Base-by-base conservation (phyloP, 2,797 vertebrate genomes). In the Cercopithecus petaurista region DNA sequence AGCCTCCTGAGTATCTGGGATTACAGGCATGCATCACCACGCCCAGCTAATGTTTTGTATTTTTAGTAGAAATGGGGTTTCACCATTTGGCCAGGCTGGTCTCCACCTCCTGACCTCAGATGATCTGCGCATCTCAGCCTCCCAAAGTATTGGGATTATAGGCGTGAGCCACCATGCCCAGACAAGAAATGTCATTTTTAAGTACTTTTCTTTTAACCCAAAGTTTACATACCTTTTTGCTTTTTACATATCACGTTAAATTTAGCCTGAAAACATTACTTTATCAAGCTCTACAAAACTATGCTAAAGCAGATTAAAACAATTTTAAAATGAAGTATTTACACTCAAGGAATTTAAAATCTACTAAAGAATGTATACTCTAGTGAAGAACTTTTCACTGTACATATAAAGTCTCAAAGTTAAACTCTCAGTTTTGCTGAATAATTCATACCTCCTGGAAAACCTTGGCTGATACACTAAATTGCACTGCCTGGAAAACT, bases 261-360 rank as follows among this genome's bases (percentile, higher is more conserved):
- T 81, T 93, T 95, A 39, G 33, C 21, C 52, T 77, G n/a, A 39
- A 92, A 82, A n/a, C 28, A 61, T n/a, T 88, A 59, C 24, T 95
- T 83, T n/a, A 82, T 33, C 41, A 70, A 59, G 55, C 14, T 61
- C 67, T 76, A 52, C 39, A 81, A 61, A 90, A 88, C 52, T 77
- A 79, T 22, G 39, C 28, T n/a, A 86, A 86, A 82, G 52, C 13
- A 95, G 59, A 80, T 39, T 77, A 75, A 97, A 92, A 46, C n/a
- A 36, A 92, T 96, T 64, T 85, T 55, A 72, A 81, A 76, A 70
- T 33, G 14, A 84, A 1, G 9, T 89, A n/a, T 26, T 85, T 28
- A 70, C 3, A 43, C 52, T 95, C 39, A 13, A 82, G 33, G 52
- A n/a, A 83, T 64, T 67, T 92, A 72, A 90, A 83, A 75, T 33